Conservation (phyloP, 2,113 vertebrate genomes). For the Myrmophylax atrothorax region DNA sequence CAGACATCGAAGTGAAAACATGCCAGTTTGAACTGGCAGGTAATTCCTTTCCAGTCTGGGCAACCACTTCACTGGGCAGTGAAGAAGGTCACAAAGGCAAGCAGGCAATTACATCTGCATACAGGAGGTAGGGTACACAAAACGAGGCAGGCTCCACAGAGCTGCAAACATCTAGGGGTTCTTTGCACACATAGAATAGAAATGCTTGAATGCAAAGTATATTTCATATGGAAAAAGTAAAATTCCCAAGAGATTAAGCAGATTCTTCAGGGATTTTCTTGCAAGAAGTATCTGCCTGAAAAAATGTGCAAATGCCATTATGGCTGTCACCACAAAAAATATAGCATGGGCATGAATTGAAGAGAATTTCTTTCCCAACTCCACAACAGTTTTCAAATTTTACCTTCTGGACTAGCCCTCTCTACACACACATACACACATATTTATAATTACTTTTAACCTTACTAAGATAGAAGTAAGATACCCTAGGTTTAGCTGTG, state of each 20-base stretch:
- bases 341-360: not conserved
- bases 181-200: not conserved
- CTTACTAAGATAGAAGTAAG: not conserved
- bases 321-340: not conserved
- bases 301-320: not conserved
- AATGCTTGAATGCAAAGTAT: not conserved
- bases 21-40: not conserved
- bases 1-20: not conserved
- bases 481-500: not conserved
- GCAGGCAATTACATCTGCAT: not conserved
- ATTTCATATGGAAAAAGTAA: not conserved
- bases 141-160: accelerated
- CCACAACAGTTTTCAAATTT: not conserved
- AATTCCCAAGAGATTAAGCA: not conserved
- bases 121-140: not conserved
- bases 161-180: not conserved
- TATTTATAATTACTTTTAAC: not conserved
- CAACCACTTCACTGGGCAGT: not conserved
- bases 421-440: not conserved
- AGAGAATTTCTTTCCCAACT: not conserved
- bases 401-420: not conserved
- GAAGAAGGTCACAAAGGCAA: not conserved
- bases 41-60: not conserved
- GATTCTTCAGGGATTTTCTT: not conserved
- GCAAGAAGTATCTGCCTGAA: not conserved